These are phyloP conservation scores for Drosophila antonietae DNA, from an alignment of 2,888 invertebrate species.

Conservation along the genomic window DNA sequence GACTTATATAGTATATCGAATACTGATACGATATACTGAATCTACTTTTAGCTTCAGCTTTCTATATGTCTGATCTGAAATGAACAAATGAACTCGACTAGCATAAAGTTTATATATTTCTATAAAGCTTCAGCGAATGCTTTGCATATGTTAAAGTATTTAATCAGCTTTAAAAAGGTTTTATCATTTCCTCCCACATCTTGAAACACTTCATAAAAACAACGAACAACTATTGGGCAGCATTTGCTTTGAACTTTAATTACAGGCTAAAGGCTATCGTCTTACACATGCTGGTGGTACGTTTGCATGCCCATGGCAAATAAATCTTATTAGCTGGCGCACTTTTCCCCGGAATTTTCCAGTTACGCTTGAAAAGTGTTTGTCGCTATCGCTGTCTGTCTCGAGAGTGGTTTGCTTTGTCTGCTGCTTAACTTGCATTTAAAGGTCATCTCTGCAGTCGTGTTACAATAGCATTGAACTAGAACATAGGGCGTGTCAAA, in stretches of 20 bases:
- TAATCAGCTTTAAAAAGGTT: neutral
- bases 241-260: constrained; percentile 27
- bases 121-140: no score
- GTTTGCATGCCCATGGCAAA: constrained; percentile 37
- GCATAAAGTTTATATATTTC: neutral
- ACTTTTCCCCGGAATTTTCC: constrained; percentile 39
- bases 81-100: no score
- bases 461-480: constrained; percentile 52
- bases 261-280: constrained; percentile 7
- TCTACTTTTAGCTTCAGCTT: neutral
- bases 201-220: neutral
- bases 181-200: neutral
- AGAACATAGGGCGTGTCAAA: constrained; percentile 19
- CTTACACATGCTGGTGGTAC: constrained; percentile 9
- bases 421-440: constrained; percentile 63
- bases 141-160: neutral
- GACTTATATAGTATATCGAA: neutral
- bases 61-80: neutral
- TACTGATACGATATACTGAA: neutral
- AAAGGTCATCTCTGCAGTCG: constrained; percentile 63
- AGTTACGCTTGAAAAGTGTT: constrained; percentile 40
- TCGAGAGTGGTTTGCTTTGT: neutral
- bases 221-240: neutral
- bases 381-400: neutral
- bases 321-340: constrained; percentile 47